Percentiles rank a stretch among this genome's conserved stretches.
Evolutionary conservation across 2,113 vertebrate genomes (phyloP).

Genomic region (Athene noctua): DNA sequence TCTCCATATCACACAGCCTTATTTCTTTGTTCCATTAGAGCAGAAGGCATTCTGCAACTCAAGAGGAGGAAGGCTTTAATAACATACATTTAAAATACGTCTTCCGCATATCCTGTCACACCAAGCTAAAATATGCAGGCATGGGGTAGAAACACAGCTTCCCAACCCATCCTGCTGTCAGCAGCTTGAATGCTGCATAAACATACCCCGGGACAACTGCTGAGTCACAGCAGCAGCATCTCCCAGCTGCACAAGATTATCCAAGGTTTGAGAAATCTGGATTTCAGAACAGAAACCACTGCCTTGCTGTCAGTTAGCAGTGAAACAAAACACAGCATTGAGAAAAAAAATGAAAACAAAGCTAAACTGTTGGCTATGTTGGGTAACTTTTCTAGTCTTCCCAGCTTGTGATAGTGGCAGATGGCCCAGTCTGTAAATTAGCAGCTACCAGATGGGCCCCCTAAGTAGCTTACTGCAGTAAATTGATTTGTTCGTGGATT

Average conservation of each 20-base stretch:
- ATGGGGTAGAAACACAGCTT: not conserved
- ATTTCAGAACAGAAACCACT: slow-evolving; percentile 15
- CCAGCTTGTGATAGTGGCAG: slow-evolving; percentile 46
- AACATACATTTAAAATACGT: not conserved
- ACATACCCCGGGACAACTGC: not conserved
- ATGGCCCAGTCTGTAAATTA: slow-evolving; percentile 66
- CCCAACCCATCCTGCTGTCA: not conserved
- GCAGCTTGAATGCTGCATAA: not conserved
- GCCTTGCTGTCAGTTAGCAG: not conserved
- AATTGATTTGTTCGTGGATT: slow-evolving; percentile 61
- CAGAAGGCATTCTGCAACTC: not conserved
- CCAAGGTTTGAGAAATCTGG: not conserved
- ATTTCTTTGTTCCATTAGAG: not conserved
- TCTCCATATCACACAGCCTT: not conserved
- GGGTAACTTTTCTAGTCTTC: slow-evolving; percentile 45
- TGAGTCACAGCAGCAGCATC: slow-evolving; percentile 16
- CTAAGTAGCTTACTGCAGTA: slow-evolving; percentile 66
- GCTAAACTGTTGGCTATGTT: slow-evolving; percentile 40
- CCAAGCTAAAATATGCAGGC: not conserved
- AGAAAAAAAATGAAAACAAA: not conserved
- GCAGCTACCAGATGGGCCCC: slow-evolving; percentile 63
- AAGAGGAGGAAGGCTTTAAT: not conserved
- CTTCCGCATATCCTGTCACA: not conserved
- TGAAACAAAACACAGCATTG: not conserved
- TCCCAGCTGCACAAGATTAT: not conserved